Evolutionary conservation across 2,797 vertebrate species (phyloP), one percentile per base, ranked within the genome.

Genomic region (Liparis tanakae): DNA sequence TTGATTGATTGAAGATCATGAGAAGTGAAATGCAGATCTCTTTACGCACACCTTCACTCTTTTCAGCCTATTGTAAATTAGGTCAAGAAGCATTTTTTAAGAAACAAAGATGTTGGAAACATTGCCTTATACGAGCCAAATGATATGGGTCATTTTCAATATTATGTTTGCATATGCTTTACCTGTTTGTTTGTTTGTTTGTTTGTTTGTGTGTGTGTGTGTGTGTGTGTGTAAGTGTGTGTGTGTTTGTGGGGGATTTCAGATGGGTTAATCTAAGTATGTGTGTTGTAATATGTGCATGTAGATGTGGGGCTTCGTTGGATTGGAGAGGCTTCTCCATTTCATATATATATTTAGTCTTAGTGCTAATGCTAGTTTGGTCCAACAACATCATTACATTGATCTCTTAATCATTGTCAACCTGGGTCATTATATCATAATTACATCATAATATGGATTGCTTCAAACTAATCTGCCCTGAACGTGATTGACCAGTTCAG

Each of bases 371-470:
- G 18, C 51, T 50, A 13, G 4, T 68, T 63, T 46, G 20, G 20
- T 43, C 36, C 34, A 34, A 64, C 57, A 41, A 65, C n/a, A 43
- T 67, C 2, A 54, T 37, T 30, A 57, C 18, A 43, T 18, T 34
- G 15, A 67, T 54, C 14, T 43, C 4, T 36, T 36, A 36, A 12
- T 61, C 51, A 60, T 57, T 46, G 22, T 58, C n/a, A 34, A 9
- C 25, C 34, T 50, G 30, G 20, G 34, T 66, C 37, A 39, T 63
- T 48, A 60, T 41, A 48, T 48, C 56, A 48, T 61, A 67, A 72
- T 60, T 34, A 43, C 34, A 67, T 56, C 3, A 25, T 43, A 41
- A 53, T 55, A 64, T 61, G 36, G 41, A 65, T 65, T 50, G 22
- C 41, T 30, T 64, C 6, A 30, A 36, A 76, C 14, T 39, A 68